Base-by-base conservation (phyloP, 2,113 vertebrate species). In the Alouatta palliata region DNA sequence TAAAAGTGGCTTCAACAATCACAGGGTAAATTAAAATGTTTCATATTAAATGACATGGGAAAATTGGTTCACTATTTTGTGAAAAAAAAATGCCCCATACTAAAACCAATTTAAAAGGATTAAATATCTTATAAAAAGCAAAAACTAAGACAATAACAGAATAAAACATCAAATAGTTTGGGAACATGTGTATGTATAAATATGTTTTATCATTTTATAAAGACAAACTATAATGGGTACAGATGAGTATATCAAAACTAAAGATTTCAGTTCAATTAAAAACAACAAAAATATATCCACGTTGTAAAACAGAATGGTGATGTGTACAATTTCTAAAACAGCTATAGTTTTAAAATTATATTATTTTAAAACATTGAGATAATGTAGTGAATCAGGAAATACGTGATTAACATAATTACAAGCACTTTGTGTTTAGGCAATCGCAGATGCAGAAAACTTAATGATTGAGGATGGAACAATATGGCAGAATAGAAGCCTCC, bases 21-120 rank as follows among this genome's bases (percentile, higher is more conserved):
- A 49, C 56, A n/a, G 21, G 11, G 12, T 35, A 49, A 5, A 10
- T 0, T 3, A 14, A 54, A 4, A 70, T 0, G 2, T 79, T 70
- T 58, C 23, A 56, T 40, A 79, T 35, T 30, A 84, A 79, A n/a
- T 16, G 4, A 37, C 11, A 8, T 68, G 35, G 45, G 6, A n/a
- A 86, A 75, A 75, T 12, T 43, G 13, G 8, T 14, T 75, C 1
- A 75, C 3, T 23, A 2, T 68, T n/a, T 43, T 32, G 21, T 20
- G n/a, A 47, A 79, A 54, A 40, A 68, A 37, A 66, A 7, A 8
- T 25, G 30, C 6, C 61, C 9, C 6, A 52, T 12, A 61, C 2
- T 71, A 43, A 79, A 75, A 12, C 5, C 40, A 76, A 45, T 37
- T 79, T 32, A 49, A 84, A 94, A 79, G 6, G 21, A 76, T 27